Conservation (phyloP, 2,797 vertebrate species). For the Amazona finschi region DNA sequence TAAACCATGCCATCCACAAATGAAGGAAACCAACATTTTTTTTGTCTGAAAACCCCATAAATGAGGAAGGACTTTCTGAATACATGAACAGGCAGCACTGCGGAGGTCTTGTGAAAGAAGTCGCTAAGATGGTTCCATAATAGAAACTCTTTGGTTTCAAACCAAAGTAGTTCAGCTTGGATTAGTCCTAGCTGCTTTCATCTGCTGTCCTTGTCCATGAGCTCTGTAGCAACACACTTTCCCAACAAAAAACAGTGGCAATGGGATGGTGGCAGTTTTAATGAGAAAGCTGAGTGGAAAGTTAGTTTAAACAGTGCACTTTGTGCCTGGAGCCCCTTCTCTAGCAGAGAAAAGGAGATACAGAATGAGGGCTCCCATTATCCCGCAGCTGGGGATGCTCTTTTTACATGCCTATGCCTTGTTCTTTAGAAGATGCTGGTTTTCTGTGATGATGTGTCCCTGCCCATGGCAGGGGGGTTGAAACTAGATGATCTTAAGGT, state of each 20-base stretch:
- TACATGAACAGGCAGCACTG: neutral
- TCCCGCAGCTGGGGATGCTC: rapidly evolving
- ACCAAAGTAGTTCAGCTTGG: neutral
- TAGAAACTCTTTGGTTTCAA: neutral
- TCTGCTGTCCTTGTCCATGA: neutral
- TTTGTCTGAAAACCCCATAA: neutral
- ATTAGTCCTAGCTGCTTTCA: neutral
- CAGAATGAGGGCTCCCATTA: neutral
- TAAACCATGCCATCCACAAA: neutral
- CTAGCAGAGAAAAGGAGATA: neutral
- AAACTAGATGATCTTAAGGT: neutral
- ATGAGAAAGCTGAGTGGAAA: neutral
- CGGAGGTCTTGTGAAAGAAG: neutral
- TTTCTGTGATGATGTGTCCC: neutral
- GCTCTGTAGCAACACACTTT: neutral
- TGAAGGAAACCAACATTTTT: neutral
- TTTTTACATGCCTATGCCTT: neutral
- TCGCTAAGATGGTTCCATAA: neutral
- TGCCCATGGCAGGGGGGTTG: no score
- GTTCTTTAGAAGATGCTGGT: neutral
- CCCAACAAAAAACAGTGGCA: neutral
- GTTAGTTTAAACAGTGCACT: neutral
- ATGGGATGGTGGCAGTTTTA: neutral
- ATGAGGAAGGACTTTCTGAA: neutral
- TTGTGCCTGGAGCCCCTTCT: neutral